Evolutionary conservation across 2,888 invertebrate genomes (phyloP).

Genomic region (Oscheius sp.): DNA sequence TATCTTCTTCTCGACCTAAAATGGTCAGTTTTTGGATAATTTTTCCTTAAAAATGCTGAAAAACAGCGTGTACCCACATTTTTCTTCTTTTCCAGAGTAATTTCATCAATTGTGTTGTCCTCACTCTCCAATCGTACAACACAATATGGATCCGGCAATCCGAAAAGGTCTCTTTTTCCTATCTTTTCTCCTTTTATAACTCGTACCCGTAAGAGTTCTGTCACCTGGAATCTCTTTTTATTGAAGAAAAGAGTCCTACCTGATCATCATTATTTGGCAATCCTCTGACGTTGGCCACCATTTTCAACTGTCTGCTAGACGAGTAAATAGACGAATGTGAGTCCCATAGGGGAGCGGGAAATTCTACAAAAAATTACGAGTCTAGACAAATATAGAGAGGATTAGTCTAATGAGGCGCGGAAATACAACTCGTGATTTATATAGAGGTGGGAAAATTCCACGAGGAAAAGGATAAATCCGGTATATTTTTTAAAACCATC

Average conservation of each 20-base stretch:
- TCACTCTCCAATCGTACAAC: constrained; percentile 80
- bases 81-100: constrained; percentile 94
- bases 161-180: constrained; percentile 98
- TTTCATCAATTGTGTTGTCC: constrained; percentile 79
- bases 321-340: background rate
- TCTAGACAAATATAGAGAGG: no score
- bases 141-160: constrained; percentile 97
- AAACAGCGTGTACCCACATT: no score
- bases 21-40: no score
- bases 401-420: no score
- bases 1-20: no score
- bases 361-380: no score
- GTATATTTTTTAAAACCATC: no score
- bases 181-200: constrained; percentile 87
- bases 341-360: background rate
- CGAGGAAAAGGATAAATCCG: no score
- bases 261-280: background rate
- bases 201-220: constrained; percentile 84
- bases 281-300: constrained; percentile 14
- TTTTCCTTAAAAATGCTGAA: constrained; percentile 73
- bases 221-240: background rate
- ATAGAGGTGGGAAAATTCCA: no score
- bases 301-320: background rate
- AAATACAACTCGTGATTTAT: no score
- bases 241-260: background rate